Percentiles rank a stretch among this genome's conserved stretches.
These are phyloP conservation scores for Jordanella pulchra DNA, from an alignment of 2,797 vertebrate species.

Conservation along the genomic window DNA sequence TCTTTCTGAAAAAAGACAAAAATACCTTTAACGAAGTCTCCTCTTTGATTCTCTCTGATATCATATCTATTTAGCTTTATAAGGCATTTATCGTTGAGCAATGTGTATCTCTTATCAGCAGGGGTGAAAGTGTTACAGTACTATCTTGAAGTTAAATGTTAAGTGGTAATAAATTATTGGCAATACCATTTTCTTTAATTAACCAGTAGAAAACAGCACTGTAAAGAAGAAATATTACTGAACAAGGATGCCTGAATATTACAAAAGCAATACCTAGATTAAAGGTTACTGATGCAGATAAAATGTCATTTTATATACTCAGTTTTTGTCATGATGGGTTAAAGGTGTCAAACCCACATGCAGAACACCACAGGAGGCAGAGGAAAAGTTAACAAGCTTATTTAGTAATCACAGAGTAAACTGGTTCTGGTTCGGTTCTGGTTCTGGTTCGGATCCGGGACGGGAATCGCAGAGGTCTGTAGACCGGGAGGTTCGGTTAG, in stretches of 20 bases:
- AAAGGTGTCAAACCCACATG: too few species aligned
- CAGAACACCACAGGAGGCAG: too few species aligned
- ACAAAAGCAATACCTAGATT: too few species aligned
- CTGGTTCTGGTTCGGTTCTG: too few species aligned
- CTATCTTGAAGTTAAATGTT: background rate
- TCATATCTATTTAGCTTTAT: background rate
- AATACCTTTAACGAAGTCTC: slow-evolving; percentile 8
- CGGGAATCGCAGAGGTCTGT: too few species aligned
- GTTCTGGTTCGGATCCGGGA: too few species aligned
- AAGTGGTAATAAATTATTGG: background rate
- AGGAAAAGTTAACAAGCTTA: too few species aligned
- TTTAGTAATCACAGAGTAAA: too few species aligned
- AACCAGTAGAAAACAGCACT: background rate
- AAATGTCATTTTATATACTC: too few species aligned
- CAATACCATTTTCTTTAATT: background rate
- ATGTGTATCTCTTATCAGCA: slow-evolving; percentile 12
- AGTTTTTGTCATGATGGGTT: too few species aligned
- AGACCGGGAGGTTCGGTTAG: too few species aligned
- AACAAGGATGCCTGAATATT: background rate
- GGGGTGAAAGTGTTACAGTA: background rate
- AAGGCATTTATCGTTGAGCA: slow-evolving; percentile 11
- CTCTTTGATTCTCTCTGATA: background rate
- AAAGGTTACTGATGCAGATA: too few species aligned
- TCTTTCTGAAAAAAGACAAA: background rate
- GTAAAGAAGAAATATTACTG: background rate